Evolutionary conservation across 1,140 invertebrate genomes (phyloP), one percentile per base, ranked within the genome.

Genomic region (Papilio machaon): DNA sequence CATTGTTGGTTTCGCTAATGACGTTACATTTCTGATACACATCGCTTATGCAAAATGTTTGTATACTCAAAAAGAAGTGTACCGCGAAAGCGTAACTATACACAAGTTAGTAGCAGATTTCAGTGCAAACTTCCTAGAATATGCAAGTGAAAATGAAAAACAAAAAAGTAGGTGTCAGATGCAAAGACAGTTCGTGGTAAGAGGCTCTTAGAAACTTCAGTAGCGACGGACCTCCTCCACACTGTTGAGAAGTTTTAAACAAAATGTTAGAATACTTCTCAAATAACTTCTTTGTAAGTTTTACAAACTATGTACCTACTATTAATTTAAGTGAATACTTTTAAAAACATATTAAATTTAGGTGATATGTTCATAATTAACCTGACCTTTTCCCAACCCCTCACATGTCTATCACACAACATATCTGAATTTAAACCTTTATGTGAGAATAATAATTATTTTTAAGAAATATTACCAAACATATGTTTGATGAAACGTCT

Each of bases 111-210:
- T 60, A 43, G 74, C 84, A 83, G 81, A 81, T 82, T 88, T 84
- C 85, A 84, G 77, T 80, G 87, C 89, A 86, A 88, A 90, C 85
- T 88, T 88, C 84, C 80, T 81, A 82, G 85, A 90, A 89, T 88
- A 88, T 86, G 85, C 86, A 86, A 86, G 84, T 82, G 85, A 88
- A 90, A 90, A 79, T 64, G 54, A 46, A 43, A 77, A 38, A 85
- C 85, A 88, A 89, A 88, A 87, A 89, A 90, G 87, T 89, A 83
- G 89, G 88, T 91, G 90, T 91, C 91, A 91, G 88, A 90, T 88
- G 88, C 90, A 91, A 89, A 88, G 86, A 87, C 84, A 84, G 84
- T 87, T 88, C 85, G 83, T 81, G 83, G 87, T 87, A 84, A 83
- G 83, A 85, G 86, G 86, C 86, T 88, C 84, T 88, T 84, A 85